These are phyloP conservation scores for Limanda limanda DNA, from an alignment of 2,113 vertebrate species.

Conservation along the genomic window DNA sequence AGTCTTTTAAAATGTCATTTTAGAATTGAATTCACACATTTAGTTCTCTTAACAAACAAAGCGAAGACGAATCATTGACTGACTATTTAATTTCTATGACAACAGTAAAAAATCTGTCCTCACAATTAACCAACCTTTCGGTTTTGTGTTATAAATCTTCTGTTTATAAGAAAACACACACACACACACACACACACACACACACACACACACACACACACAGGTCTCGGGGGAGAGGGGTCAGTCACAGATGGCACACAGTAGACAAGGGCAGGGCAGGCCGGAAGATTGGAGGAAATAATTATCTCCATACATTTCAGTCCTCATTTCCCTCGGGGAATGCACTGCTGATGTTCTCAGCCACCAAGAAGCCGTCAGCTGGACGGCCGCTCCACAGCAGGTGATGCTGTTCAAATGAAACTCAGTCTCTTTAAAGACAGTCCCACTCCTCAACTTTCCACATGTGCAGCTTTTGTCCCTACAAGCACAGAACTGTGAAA, in stretches of 20 bases:
- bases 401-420: constrained; percentile 19
- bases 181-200: no score
- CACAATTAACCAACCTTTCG: not conserved
- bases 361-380: constrained; percentile 36
- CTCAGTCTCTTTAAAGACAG: constrained; percentile 4
- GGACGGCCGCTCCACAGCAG: not conserved
- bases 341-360: constrained; percentile 46
- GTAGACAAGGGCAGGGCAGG: constrained; percentile 42
- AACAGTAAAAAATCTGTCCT: not conserved
- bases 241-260: constrained; percentile 56
- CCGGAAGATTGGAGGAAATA: constrained; percentile 74
- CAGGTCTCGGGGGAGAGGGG: constrained; percentile 43
- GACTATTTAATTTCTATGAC: not conserved
- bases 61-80: no score
- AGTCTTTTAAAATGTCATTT: no score
- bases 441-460: constrained; percentile 19
- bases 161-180: not conserved
- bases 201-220: not conserved
- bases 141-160: not conserved
- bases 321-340: constrained; percentile 61
- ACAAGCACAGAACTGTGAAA: not conserved
- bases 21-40: no score
- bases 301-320: constrained; percentile 76
- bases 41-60: no score
- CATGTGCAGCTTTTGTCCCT: constrained; percentile 18